These are phyloP conservation scores for Oligia strigilis DNA, from an alignment of 2,888 invertebrate species.

Conservation along the genomic window DNA sequence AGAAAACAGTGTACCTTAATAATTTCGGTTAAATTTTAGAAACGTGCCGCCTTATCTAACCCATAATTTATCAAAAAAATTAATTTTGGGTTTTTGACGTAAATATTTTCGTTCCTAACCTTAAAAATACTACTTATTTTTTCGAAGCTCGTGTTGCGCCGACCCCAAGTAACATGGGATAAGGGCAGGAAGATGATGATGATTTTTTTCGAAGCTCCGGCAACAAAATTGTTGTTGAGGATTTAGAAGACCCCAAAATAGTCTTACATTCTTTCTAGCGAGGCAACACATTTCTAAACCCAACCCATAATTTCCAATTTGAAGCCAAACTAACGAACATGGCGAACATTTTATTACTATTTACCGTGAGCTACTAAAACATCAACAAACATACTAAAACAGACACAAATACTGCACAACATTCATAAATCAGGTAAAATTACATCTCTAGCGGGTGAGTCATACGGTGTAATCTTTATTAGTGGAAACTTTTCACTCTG, in stretches of 20 bases:
- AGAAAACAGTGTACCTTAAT: neutral
- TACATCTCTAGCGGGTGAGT: constrained; percentile 63
- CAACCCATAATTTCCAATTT: neutral
- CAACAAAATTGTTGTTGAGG: neutral
- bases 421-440: constrained; percentile 57
- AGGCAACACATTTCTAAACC: neutral
- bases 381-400: constrained; percentile 35
- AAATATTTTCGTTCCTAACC: neutral
- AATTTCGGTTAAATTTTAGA: neutral
- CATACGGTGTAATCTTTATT: constrained; percentile 75
- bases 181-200: too few relatives aligned
- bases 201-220: too few relatives aligned
- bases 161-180: too few relatives aligned
- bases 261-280: neutral
- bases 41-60: neutral
- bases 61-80: neutral
- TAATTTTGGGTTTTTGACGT: neutral
- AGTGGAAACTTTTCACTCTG: constrained; percentile 76
- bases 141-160: too few relatives aligned
- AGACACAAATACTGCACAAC: constrained; percentile 33
- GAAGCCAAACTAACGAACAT: neutral
- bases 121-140: neutral
- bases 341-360: constrained; percentile 18
- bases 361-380: constrained; percentile 16
- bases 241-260: neutral